Evolutionary conservation across 2,888 invertebrate genomes (phyloP).

Genomic region (Tachystola acroxantha): DNA sequence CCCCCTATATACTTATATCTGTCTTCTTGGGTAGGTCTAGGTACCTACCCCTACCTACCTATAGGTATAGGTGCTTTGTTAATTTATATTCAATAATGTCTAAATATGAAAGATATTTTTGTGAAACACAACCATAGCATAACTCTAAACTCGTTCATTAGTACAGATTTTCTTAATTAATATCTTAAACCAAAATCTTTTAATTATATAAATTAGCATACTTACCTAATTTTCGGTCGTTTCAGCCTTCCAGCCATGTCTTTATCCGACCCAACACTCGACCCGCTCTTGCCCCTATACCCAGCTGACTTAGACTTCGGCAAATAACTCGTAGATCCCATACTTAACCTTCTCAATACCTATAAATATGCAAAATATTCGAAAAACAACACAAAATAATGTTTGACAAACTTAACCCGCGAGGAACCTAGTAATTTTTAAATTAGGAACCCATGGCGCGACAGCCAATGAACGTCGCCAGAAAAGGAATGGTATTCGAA

Average conservation of each 20-base stretch:
- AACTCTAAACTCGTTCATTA: too few species aligned
- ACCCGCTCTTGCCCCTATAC: slow-evolving; percentile 61
- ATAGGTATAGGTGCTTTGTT: too few species aligned
- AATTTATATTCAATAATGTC: too few species aligned
- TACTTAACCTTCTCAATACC: slow-evolving; percentile 19
- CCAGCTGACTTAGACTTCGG: slow-evolving; percentile 59
- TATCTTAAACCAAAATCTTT: too few species aligned
- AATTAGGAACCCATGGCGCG: slow-evolving; percentile 31
- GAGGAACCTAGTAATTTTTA: not conserved
- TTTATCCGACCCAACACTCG: slow-evolving; percentile 65
- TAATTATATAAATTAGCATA: too few species aligned
- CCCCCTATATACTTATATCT: too few species aligned
- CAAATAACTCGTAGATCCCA: slow-evolving; percentile 71
- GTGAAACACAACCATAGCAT: too few species aligned
- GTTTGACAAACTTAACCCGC: not conserved
- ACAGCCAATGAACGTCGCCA: slow-evolving; percentile 34
- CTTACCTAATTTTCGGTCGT: slow-evolving; percentile 60
- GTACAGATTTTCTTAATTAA: too few species aligned
- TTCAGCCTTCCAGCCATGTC: slow-evolving; percentile 67
- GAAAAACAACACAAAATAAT: not conserved
- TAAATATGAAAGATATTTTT: too few species aligned
- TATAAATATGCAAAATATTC: not conserved
- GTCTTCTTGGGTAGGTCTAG: too few species aligned
- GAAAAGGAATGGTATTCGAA: slow-evolving; percentile 47
- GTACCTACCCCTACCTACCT: too few species aligned